Evolutionary conservation across 2,888 invertebrate genomes (phyloP), one percentile per base, ranked within the genome.

Genomic region (Lepidochrysops patricia): DNA sequence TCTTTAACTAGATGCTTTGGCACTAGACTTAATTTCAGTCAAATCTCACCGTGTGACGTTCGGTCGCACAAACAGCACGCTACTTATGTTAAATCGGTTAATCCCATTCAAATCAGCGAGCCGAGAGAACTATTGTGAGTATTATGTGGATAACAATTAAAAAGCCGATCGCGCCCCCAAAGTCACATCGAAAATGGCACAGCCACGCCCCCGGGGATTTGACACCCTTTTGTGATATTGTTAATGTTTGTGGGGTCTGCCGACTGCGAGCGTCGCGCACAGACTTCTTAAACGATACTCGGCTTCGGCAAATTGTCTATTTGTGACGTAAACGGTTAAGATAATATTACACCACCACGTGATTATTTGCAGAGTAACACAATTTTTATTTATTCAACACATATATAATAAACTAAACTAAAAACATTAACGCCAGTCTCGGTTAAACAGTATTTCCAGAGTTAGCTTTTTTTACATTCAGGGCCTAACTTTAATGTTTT

Each of bases 131-230:
- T 68, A 69, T 66, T 64, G 65, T 60, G 43, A 43, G 60, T 49
- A 66, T 64, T 64, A 66, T 67, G 54, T 59, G 57, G 26, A 60
- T 60, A 61, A 64, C 66, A 67, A 67, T 64, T 67, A 67, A 61
- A 63, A 64, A 62, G 64, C 32, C 59, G 63, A 60, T 68, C 69
- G 69, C 69, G 68, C 68, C 70, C 66, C 64, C 37, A 65, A 66
- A 63, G 64, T 66, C 62, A 63, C 61, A 64, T 60, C 64, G 64
- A 57, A 63, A 66, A 70, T 68, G 68, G 72, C 66, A 50, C 66
- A 62, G 62, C 71, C 69, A 71, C 72, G 68, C 72, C 72, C 62
- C 58, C 52, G 32, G 63, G 61, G 61, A 64, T 61, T 60, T 26
- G 61, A 48, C 57, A 57, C 61, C 60, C 57, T 50, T 63, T 57